Base-by-base conservation (phyloP, 2,113 vertebrate species). In the human (Homo sapiens) region DNA sequence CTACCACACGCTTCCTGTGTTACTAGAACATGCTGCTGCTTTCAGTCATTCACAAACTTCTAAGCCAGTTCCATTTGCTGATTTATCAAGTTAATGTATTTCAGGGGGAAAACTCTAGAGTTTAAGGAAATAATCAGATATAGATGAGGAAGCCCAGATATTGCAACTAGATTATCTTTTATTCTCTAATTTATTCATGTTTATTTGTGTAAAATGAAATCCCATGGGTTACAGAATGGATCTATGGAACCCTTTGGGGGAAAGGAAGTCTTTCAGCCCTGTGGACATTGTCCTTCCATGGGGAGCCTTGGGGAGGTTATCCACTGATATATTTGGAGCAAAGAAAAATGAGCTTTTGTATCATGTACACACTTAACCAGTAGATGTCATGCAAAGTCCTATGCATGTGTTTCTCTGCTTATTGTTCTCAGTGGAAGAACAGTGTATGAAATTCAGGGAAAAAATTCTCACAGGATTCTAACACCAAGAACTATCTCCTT, bases 371-470 rank as follows among this genome's bases (percentile, higher is more conserved):
- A 2, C 40, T 78, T 75, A 93, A 27, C 97, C 98, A 98, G 89
- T 35, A 98, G 98, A 93, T 97, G 97, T 95, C 76, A 22, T 73
- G 48, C 55, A 70, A 98, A 93, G 97, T 66, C 94, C 78, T 94
- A 8, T 55, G 32, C 30, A 93, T 93, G 82, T 8, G 3, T 2
- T 32, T 13, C n/a, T 8, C 55, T 90, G 13, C 35, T 84, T 93
- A 16, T 7, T 87, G 8, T 83, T 92, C n/a, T 79, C 70, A 90
- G 3, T 23, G 87, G 76, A 95, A 90, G 59, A 87, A 43, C 4
- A n/a, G 0, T 8, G 3, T 6, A 6, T 25, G 16, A 55, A 83
- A 57, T 45, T 85, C 27, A 87, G 50, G 43, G 43, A 35, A 70
- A 59, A 73, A 96, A 57, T 13, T 89, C 5, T 83, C 23, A 38